These are phyloP conservation scores for Eristalis arbustorum DNA, from an alignment of 2,888 invertebrate species.

Conservation along the genomic window DNA sequence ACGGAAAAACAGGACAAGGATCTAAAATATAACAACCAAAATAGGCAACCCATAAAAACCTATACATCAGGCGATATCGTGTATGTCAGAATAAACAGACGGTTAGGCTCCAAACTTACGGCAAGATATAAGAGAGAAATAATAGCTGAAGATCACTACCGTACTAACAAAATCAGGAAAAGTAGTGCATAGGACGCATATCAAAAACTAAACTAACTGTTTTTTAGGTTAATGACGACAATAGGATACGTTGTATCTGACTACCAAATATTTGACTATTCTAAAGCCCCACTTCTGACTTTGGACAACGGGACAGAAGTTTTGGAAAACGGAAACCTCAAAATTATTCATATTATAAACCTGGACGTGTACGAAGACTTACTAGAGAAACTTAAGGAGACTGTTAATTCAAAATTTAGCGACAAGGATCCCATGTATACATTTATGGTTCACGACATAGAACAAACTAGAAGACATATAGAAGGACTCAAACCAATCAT, in stretches of 20 bases:
- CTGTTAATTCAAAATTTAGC: no score
- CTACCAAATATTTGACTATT: no score
- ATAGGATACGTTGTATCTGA: no score
- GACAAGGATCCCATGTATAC: no score
- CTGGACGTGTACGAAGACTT: neutral
- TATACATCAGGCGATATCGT: neutral
- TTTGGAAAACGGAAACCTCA: neutral
- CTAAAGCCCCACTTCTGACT: no score
- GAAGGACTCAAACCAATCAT: no score
- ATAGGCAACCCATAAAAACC: neutral
- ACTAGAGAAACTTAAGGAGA: no score
- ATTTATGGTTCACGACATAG: no score
- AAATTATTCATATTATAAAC: no score
- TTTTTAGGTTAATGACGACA: no score
- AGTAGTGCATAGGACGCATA: conserved; percentile 6
- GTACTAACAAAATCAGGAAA: conserved; percentile 4
- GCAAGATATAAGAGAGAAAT: neutral
- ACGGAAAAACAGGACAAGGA: neutral
- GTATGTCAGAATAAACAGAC: neutral
- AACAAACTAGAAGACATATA: no score
- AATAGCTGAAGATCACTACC: conserved; percentile 3
- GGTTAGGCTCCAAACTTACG: neutral
- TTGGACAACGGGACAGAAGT: neutral
- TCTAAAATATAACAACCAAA: neutral
- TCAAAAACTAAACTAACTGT: neutral